These are phyloP conservation scores for Drosophila merina DNA, from an alignment of 2,888 invertebrate genomes.

Conservation along the genomic window DNA sequence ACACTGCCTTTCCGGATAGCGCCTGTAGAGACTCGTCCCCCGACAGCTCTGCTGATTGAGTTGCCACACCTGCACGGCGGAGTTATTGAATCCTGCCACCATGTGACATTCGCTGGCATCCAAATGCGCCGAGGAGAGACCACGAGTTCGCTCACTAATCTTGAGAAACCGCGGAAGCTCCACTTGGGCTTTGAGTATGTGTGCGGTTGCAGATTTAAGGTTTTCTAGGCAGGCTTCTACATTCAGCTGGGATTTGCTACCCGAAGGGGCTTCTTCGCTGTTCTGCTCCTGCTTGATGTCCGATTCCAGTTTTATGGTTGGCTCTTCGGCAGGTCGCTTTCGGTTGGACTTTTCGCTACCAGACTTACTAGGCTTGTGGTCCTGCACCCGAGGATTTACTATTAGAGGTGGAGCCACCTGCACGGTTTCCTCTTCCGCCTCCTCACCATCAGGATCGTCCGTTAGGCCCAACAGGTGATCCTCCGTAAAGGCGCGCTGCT, in stretches of 20 bases:
- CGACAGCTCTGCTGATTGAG: constrained; percentile 78
- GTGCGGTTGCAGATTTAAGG: constrained; percentile 57
- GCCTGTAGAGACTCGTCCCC: constrained; percentile 80
- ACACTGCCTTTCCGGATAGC: constrained; percentile 68
- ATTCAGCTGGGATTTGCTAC: constrained; percentile 40
- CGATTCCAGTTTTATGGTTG: constrained; percentile 57
- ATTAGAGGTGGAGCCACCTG: constrained; percentile 14
- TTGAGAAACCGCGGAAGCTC: constrained; percentile 72
- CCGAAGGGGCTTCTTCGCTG: constrained; percentile 25
- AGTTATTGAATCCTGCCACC: constrained; percentile 82
- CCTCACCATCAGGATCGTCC: constrained; percentile 62
- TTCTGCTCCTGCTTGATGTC: constrained; percentile 67
- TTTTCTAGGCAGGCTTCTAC: constrained; percentile 63
- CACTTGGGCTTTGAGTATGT: constrained; percentile 66
- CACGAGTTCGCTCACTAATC: constrained; percentile 68
- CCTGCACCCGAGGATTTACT: constrained; percentile 20
- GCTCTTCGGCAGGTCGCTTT: constrained; percentile 65
- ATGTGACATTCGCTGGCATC: constrained; percentile 82
- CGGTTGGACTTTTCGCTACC: constrained; percentile 41
- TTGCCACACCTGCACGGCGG: constrained; percentile 82
- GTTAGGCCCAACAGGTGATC: constrained; percentile 66
- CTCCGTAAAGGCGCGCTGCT: constrained; percentile 74
- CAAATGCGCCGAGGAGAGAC: constrained; percentile 76
- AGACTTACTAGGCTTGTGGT: constrained; percentile 42
- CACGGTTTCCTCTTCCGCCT: constrained; percentile 36